Conservation (phyloP, 1,140 invertebrate genomes). For the Drosophila athabasca region DNA sequence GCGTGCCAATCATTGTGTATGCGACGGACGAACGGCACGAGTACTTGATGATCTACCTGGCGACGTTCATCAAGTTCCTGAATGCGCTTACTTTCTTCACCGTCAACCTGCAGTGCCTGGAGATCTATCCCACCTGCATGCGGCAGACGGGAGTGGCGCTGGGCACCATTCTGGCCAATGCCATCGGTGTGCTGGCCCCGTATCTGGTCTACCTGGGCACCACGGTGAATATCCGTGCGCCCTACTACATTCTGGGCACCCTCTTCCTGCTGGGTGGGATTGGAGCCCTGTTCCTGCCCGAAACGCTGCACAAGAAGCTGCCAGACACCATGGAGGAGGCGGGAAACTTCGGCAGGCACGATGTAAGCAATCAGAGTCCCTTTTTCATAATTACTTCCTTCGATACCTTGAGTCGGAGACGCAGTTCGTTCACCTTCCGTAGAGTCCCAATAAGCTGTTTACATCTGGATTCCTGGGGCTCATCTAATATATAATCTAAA, state of each 20-base stretch:
- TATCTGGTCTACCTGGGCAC: conserved; percentile 88
- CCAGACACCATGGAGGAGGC: conserved; percentile 90
- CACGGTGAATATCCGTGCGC: conserved; percentile 82
- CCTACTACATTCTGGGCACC: conserved; percentile 86
- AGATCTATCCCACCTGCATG: conserved; percentile 88
- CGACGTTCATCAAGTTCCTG: conserved; percentile 86
- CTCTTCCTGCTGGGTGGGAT: conserved; percentile 86
- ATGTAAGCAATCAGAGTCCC: conserved; percentile 71
- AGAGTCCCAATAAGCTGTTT: neutral
- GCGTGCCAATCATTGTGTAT: conserved; percentile 83
- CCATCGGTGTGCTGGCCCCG: conserved; percentile 87
- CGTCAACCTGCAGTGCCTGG: conserved; percentile 87
- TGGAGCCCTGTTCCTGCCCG: conserved; percentile 87
- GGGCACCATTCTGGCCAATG: conserved; percentile 86
- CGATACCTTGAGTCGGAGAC: conserved; percentile 1
- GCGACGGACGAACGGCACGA: conserved; percentile 82
- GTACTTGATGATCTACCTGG: conserved; percentile 81
- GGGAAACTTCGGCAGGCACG: conserved; percentile 87
- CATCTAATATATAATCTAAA: conserved; percentile 81
- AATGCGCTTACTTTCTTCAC: conserved; percentile 87
- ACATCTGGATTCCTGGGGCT: conserved; percentile 14
- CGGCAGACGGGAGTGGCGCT: conserved; percentile 87
- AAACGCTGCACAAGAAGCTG: conserved; percentile 88
- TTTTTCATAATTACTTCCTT: neutral
- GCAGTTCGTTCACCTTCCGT: conserved; percentile 20